phyloP scores from a whole-genome alignment of 2,888 invertebrate species.

The Junonia oenone region DNA sequence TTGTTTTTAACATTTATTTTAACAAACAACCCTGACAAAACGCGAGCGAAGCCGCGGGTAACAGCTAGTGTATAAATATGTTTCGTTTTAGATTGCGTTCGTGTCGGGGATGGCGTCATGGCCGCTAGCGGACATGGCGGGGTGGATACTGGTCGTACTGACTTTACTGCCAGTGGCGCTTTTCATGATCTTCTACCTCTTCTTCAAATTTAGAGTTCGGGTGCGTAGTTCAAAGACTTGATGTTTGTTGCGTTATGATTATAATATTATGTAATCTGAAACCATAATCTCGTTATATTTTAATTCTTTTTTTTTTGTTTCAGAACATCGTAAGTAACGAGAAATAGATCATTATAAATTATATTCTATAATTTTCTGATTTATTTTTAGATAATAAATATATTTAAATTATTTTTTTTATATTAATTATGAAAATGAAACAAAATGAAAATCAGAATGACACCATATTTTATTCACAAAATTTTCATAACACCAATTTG shows the following conservation, averaged over 20 bases:
- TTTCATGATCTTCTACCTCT: conserved; percentile 44
- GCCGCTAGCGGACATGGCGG: conserved; percentile 40
- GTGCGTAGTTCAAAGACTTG: too few species aligned
- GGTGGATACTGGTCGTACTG: conserved; percentile 44
- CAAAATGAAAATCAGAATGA: conserved; percentile 53
- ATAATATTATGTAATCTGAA: too few species aligned
- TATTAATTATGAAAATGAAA: conserved; percentile 14
- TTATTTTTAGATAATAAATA: neutral
- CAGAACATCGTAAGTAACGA: conserved; percentile 65
- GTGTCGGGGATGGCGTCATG: conserved; percentile 37
- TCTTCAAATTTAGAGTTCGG: conserved; percentile 66
- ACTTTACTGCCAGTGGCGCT: conserved; percentile 43
- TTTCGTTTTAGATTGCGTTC: conserved; percentile 39
- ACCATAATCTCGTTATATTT: too few species aligned
- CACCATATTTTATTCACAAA: conserved; percentile 78
- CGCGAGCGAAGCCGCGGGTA: too few species aligned
- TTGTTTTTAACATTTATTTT: too few species aligned
- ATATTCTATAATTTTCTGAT: neutral
- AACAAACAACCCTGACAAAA: too few species aligned
- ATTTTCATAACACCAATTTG: conserved; percentile 75
- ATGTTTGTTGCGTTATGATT: too few species aligned
- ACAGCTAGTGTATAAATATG: neutral
- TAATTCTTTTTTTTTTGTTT: conserved; percentile 43
- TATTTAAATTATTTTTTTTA: neutral
- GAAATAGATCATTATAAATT: conserved; percentile 42